Base-by-base conservation (phyloP, 1,140 invertebrate genomes). In the Proales similis region DNA sequence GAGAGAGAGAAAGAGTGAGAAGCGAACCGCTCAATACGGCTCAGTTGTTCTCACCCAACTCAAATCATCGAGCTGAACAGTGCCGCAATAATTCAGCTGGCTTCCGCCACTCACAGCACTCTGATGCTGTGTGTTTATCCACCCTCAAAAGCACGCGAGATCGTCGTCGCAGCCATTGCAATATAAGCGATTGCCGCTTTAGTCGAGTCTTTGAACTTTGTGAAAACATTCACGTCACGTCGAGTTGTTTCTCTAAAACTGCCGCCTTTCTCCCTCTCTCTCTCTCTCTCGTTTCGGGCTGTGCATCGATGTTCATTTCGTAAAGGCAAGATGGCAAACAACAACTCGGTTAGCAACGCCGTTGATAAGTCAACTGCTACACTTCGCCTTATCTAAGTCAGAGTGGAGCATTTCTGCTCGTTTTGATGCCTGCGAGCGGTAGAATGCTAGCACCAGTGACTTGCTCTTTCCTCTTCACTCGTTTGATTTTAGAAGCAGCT, bases 111-210 rank as follows among this genome's bases (percentile, higher is more conserved):
- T 12, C 9, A 27, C 6, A 36, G 26, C 17, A 53, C n/a, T 19
- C 22, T 38, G 20, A 38, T 36, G 42, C 42, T 53, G 30, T 53
- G 42, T 36, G 38, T 53, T 33, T 24, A 53, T 39, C 27, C 30
- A 53, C 33, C 42, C 27, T 36, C 42, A 39, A 53, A 53, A 53
- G 42, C 42, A 11, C 30, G 29, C 26, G 38, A n/a, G n/a, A n/a
- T n/a, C n/a, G n/a, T n/a, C n/a, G n/a, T n/a, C n/a, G n/a, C n/a
- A n/a, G n/a, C n/a, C n/a, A n/a, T n/a, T n/a, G n/a, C n/a, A n/a
- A n/a, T n/a, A n/a, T n/a, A n/a, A n/a, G n/a, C n/a, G n/a, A n/a
- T n/a, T n/a, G n/a, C n/a, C n/a, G n/a, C n/a, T n/a, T n/a, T n/a
- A n/a, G n/a, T n/a, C n/a, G n/a, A n/a, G n/a, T n/a, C n/a, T n/a